Percentiles rank a stretch among this genome's conserved stretches.
phyloP scores from a whole-genome alignment of 2,888 invertebrate species.

The Pseudococcus longispinus region DNA sequence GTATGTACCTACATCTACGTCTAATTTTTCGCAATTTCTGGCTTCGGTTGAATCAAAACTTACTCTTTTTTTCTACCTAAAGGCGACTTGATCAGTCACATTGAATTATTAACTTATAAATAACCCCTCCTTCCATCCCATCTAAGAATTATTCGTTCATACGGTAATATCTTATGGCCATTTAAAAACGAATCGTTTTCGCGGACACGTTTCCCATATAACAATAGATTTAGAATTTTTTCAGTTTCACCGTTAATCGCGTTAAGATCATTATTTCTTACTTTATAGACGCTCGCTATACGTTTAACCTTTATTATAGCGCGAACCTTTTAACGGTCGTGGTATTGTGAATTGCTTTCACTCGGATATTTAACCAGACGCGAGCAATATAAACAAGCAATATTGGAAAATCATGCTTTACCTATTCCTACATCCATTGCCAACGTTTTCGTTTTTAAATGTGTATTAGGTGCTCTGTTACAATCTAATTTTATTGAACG shows the following conservation, averaged over 20 bases:
- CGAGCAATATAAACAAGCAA: neutral
- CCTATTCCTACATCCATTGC: neutral
- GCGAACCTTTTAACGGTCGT: slow-evolving; percentile 23
- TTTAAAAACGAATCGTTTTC: neutral
- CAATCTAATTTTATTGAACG: slow-evolving; percentile 1
- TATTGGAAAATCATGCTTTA: neutral
- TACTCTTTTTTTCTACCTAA: too few relatives aligned
- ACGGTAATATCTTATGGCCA: neutral
- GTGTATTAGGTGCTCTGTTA: neutral
- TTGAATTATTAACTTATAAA: too few relatives aligned
- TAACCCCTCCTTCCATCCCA: neutral
- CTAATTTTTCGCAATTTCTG: too few relatives aligned
- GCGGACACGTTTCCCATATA: slow-evolving; percentile 10
- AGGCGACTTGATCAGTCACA: too few relatives aligned
- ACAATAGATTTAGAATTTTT: neutral
- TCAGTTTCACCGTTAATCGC: slow-evolving; percentile 10
- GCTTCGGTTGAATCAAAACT: too few relatives aligned
- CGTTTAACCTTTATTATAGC: slow-evolving; percentile 9
- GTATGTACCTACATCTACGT: too few relatives aligned
- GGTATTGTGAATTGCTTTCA: neutral
- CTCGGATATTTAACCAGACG: neutral
- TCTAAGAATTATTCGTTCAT: neutral
- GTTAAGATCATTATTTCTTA: neutral
- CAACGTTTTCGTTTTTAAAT: neutral
- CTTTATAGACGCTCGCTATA: neutral